phyloP scores from a whole-genome alignment of 2,888 invertebrate species.

The Drosophila setosimentum region DNA sequence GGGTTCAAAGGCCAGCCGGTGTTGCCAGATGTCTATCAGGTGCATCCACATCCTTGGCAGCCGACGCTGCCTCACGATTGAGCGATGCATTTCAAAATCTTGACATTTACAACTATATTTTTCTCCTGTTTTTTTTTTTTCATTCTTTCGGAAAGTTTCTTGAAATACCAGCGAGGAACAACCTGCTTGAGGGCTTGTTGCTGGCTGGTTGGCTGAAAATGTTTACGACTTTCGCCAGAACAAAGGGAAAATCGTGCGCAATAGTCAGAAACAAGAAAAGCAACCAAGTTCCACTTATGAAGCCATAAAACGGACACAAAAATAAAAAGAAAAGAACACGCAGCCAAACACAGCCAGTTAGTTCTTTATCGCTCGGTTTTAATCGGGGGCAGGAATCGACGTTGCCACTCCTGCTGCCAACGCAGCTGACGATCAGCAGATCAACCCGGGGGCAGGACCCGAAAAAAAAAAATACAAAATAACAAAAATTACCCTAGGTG shows the following conservation, averaged over 20 bases:
- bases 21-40: slow-evolving; percentile 47
- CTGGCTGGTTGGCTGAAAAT: slow-evolving; percentile 30
- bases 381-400: slow-evolving; percentile 58
- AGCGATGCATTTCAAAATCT: slow-evolving; percentile 73
- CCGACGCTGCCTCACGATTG: slow-evolving; percentile 54
- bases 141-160: slow-evolving; percentile 38
- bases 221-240: slow-evolving; percentile 81
- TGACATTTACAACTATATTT: slow-evolving; percentile 75
- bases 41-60: slow-evolving; percentile 33
- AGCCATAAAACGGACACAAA: slow-evolving; percentile 68
- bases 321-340: slow-evolving; percentile 34
- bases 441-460: slow-evolving; percentile 46
- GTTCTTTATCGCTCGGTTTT: slow-evolving; percentile 46
- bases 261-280: slow-evolving; percentile 52
- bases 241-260: slow-evolving; percentile 72
- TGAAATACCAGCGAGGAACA: slow-evolving; percentile 18
- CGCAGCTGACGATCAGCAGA: slow-evolving; percentile 58
- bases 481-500: background rate
- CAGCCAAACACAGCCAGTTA: slow-evolving; percentile 45
- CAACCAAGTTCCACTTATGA: slow-evolving; percentile 78
- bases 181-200: slow-evolving; percentile 44
- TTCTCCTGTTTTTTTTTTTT: slow-evolving; percentile 31
- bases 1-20: slow-evolving; percentile 46
- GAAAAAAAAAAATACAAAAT: background rate
- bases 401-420: slow-evolving; percentile 39